Conservation (phyloP, 2,797 vertebrate genomes). For the Odontamblyopus lacepedii region DNA sequence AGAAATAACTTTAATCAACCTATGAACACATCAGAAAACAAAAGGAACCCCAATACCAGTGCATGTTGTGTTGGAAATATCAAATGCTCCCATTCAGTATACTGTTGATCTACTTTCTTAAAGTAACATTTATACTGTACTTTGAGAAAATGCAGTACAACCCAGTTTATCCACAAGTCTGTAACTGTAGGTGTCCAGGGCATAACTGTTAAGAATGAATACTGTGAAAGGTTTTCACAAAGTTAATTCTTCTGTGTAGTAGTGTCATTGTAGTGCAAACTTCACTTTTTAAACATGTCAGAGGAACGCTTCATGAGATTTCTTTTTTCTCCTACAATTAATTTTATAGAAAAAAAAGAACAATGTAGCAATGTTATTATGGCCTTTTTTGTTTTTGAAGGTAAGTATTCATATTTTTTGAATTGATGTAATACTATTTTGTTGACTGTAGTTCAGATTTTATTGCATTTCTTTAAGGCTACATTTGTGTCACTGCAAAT, state of each 20-base stretch:
- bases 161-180: conserved; percentile 49
- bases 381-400: conserved; percentile 65
- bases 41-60: conserved; percentile 79
- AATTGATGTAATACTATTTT: conserved; percentile 35
- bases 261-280: conserved; percentile 20
- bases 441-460: conserved; percentile 9
- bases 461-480: conserved; percentile 12
- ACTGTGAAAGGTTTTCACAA: conserved; percentile 48
- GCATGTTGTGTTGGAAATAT: conserved; percentile 88
- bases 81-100: conserved; percentile 81
- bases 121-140: conserved; percentile 12
- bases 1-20: conserved; percentile 86
- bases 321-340: not conserved
- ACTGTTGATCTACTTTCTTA: conserved; percentile 64
- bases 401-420: conserved; percentile 79
- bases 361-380: conserved; percentile 35
- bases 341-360: conserved; percentile 12
- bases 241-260: conserved; percentile 25
- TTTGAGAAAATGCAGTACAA: conserved; percentile 35
- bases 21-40: conserved; percentile 49
- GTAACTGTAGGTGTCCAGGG: conserved; percentile 57
- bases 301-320: not conserved
- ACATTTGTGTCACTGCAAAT: conserved; percentile 22
- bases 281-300: conserved; percentile 12
- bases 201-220: conserved; percentile 40